A percentile compares a stretch with the other conserved stretches of the same genome.
Evolutionary conservation across 2,797 vertebrate species (phyloP).

Genomic region (Acanthurus tractus): DNA sequence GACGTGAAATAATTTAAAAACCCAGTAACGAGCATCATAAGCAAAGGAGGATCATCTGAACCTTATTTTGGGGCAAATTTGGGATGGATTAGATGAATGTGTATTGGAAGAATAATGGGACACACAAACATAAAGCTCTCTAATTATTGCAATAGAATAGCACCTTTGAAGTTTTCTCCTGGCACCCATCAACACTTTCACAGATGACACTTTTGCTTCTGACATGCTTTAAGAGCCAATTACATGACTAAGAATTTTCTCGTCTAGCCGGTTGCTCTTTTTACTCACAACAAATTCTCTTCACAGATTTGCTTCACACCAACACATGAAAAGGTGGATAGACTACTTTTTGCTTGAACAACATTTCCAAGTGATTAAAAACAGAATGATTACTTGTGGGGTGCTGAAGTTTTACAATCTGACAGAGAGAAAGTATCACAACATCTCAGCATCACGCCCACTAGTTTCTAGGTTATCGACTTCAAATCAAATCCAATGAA

Average conservation of each 20-base stretch:
- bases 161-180: background rate
- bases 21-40: too few species aligned
- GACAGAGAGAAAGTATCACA: conserved; percentile 39
- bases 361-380: conserved; percentile 26
- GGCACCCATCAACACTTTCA: background rate
- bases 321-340: conserved; percentile 15
- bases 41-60: too few species aligned
- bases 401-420: conserved; percentile 45
- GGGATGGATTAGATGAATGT: too few species aligned
- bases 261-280: too few species aligned
- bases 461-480: conserved; percentile 59
- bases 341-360: conserved; percentile 22
- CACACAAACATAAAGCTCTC: too few species aligned
- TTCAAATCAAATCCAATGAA: conserved; percentile 70
- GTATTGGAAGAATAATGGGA: too few species aligned
- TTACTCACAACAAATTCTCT: background rate
- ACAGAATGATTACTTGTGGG: conserved; percentile 9
- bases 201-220: background rate
- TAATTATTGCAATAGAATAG: too few species aligned
- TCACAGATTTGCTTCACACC: conserved; percentile 10
- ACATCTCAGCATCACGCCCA: conserved; percentile 50
- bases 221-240: background rate
- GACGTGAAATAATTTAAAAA: too few species aligned
- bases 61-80: too few species aligned
- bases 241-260: background rate